These are phyloP conservation scores for Abscondita cerata DNA, from an alignment of 2,888 invertebrate genomes.

Conservation along the genomic window DNA sequence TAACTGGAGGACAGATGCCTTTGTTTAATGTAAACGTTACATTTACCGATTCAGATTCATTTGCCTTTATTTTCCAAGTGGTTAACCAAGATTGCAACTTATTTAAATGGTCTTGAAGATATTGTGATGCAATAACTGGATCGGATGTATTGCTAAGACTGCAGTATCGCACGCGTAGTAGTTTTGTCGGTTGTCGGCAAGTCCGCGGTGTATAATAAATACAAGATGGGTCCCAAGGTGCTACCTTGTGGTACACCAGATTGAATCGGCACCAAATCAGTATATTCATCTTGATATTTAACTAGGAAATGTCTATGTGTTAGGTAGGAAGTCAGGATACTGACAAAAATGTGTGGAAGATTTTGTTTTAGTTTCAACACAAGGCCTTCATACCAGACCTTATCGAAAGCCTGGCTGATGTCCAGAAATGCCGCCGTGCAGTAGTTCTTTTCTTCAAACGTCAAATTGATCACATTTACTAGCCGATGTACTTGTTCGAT, in stretches of 20 bases:
- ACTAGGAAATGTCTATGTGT: background rate
- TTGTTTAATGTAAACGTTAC: slow-evolving; percentile 6
- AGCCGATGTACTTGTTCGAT: slow-evolving; percentile 8
- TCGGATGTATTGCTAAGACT: slow-evolving; percentile 26
- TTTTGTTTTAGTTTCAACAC: background rate
- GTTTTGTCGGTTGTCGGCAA: slow-evolving; percentile 10
- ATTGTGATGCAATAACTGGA: too few species aligned
- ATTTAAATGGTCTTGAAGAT: slow-evolving; percentile 29
- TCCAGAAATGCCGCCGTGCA: slow-evolving; percentile 3
- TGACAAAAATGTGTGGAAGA: background rate
- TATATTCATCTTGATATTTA: background rate
- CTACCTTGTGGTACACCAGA: background rate
- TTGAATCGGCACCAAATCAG: background rate
- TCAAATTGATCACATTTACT: background rate
- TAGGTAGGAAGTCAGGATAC: background rate
- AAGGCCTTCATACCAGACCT: slow-evolving; percentile 1
- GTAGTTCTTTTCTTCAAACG: slow-evolving; percentile 4
- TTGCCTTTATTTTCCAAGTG: background rate
- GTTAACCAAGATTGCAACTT: background rate
- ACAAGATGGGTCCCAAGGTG: background rate
- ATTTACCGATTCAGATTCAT: slow-evolving; percentile 4
- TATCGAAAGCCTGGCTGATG: too few species aligned
- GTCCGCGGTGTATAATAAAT: background rate
- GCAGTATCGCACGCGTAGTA: slow-evolving; percentile 37
- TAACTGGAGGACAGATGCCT: slow-evolving; percentile 7